Evolutionary conservation across 1,140 invertebrate species (phyloP), one percentile per base, ranked within the genome.

Genomic region (Drosophila lacertosa): DNA sequence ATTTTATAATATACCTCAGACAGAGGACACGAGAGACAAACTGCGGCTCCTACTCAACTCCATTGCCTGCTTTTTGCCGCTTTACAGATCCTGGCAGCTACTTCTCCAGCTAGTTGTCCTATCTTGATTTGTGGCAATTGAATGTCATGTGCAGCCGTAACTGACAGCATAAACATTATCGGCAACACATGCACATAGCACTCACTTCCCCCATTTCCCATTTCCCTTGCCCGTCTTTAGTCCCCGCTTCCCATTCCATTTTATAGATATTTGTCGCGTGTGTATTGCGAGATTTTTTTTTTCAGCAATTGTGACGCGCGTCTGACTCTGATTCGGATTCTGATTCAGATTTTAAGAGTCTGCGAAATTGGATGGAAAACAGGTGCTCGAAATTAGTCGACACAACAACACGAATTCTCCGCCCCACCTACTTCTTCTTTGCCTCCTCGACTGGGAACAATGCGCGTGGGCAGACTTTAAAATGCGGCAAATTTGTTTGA

Each of bases 61-160:
- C n/a, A n/a, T 24, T 39, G 29, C 29, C 15, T n/a, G 35, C 26
- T 50, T 35, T 57, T 64, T 64, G 32, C 37, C 37, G 22, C 32
- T 22, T 18, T 5, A 10, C 9, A 35, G 18, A 57, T 26, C 29
- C 50, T 35, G 26, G 22, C 37, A 59, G 42, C 37, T 47, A 22
- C 47, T 59, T 26, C 40, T 47, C 26, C 50, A 35, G 24, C 48
- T 32, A 32, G 45, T 39, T 53, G 59, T 51, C 70, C 67, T 74
- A 74, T 74, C 70, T 74, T 74, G 70, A 74, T 74, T 77, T 77
- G 71, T 77, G 74, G 65, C 71, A 65, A 74, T 74, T 70, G 66
- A 74, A 77, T 74, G 74, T 74, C 65, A 74, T 74, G 73, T 73
- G 71, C 65, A 65, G 71, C 51, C 59, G 57, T 74, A 76, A 66